Conservation (phyloP, 64 coral and sea anemone species). For the Cladopsammia gracilis region DNA sequence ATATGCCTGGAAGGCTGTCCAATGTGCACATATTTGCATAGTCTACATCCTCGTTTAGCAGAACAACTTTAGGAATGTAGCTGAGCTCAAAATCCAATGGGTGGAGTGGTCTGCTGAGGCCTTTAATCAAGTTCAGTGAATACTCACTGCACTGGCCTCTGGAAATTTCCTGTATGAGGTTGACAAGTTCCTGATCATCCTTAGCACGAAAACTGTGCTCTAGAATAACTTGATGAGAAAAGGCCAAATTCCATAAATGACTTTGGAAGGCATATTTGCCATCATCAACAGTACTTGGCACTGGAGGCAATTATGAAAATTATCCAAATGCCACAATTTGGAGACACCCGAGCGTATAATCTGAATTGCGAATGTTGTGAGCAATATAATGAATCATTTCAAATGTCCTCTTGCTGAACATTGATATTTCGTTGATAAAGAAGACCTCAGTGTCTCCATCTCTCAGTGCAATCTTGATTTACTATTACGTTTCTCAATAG, state of each 20-base stretch:
- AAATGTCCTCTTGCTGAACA: background rate
- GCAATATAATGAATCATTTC: constrained; percentile 1
- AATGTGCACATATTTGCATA: no score
- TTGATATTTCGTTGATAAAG: constrained; percentile 36
- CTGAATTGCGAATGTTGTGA: background rate
- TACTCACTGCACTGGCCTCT: background rate
- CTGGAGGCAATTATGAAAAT: background rate
- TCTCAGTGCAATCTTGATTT: background rate
- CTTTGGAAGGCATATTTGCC: constrained; percentile 2
- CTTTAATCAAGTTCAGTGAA: background rate
- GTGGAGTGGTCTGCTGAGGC: background rate
- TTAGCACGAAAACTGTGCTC: background rate
- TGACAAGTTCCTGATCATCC: background rate
- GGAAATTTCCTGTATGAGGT: background rate
- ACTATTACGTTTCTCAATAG: background rate
- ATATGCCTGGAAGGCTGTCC: no score
- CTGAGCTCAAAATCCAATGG: no score
- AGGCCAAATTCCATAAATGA: background rate
- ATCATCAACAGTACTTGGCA: background rate
- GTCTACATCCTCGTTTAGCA: no score
- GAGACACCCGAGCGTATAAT: background rate
- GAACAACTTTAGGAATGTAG: no score
- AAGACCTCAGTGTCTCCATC: constrained; percentile 30
- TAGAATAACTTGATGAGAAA: background rate
- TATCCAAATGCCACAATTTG: constrained; percentile 5